phyloP scores from a whole-genome alignment of 2,888 invertebrate genomes.

The Oxystoma pomonae region DNA sequence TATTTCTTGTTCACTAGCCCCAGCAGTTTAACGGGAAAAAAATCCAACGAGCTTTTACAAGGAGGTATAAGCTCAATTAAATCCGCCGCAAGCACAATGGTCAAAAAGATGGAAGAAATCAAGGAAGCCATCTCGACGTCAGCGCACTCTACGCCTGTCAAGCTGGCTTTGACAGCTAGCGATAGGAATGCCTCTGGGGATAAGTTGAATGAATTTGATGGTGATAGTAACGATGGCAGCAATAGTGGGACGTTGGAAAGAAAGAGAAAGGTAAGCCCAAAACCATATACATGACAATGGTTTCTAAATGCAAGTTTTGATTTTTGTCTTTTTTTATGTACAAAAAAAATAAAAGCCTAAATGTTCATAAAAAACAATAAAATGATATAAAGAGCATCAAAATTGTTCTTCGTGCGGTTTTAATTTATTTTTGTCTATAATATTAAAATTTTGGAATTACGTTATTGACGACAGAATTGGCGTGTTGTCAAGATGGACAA shows the following conservation, averaged over 20 bases:
- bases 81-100: conserved; percentile 79
- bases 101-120: conserved; percentile 86
- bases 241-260: conserved; percentile 45
- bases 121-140: conserved; percentile 82
- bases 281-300: no score
- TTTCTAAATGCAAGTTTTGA: no score
- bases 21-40: conserved; percentile 78
- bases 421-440: no score
- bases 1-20: conserved; percentile 55
- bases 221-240: conserved; percentile 45
- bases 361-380: no score
- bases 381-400: no score
- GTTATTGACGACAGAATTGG: no score
- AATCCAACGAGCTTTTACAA: conserved; percentile 82
- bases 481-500: no score
- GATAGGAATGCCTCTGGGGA: conserved; percentile 37
- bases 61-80: conserved; percentile 84
- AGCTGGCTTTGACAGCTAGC: conserved; percentile 50
- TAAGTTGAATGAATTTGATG: conserved; percentile 38
- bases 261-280: conserved; percentile 49
- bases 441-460: no score
- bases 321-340: no score
- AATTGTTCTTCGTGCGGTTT: no score
- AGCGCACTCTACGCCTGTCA: conserved; percentile 76
- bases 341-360: no score